A percentile compares a stretch with the other conserved stretches of the same genome.
Evolutionary conservation across 2,888 invertebrate species (phyloP).

Genomic region (Drosophila gaucha): DNA sequence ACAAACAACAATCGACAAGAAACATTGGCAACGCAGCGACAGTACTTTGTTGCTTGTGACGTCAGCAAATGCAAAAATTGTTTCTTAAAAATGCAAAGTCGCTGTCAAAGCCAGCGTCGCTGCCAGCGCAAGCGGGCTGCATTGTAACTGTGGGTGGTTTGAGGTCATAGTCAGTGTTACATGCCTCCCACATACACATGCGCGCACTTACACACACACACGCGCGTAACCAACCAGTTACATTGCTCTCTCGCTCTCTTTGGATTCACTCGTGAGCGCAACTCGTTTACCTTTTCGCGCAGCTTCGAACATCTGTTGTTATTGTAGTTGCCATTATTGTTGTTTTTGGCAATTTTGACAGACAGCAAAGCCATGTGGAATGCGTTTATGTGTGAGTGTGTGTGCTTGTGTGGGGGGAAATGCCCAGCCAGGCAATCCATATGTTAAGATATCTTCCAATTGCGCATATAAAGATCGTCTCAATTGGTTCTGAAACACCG

Average conservation of each 20-base stretch:
- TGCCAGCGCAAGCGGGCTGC: conserved; percentile 27
- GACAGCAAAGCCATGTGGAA: conserved; percentile 59
- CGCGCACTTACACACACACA: conserved; percentile 13
- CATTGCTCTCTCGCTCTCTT: conserved; percentile 46
- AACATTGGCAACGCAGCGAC: conserved; percentile 16
- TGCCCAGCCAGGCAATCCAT: conserved; percentile 36
- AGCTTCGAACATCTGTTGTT: conserved; percentile 69
- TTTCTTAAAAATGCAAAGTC: conserved; percentile 54
- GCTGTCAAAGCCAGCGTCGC: conserved; percentile 32
- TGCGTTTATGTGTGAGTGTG: conserved; percentile 10
- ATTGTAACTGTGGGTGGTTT: conserved; percentile 68
- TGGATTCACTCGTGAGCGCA: conserved; percentile 51
- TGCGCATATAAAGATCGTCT: conserved; percentile 43
- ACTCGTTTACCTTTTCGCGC: conserved; percentile 76
- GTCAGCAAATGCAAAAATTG: conserved; percentile 54
- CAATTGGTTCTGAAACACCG: conserved; percentile 48
- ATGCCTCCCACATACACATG: conserved; percentile 48
- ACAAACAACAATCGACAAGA: conserved; percentile 32
- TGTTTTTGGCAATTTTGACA: conserved; percentile 63
- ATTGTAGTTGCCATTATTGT: conserved; percentile 53
- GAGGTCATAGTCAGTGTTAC: conserved; percentile 72
- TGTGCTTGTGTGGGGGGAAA: conserved; percentile 15
- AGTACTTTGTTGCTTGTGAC: conserved; percentile 44
- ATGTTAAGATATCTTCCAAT: conserved; percentile 59
- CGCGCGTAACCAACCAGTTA: conserved; percentile 30